Conservation (phyloP, 2,888 invertebrate genomes). For the Protonemura montana region DNA sequence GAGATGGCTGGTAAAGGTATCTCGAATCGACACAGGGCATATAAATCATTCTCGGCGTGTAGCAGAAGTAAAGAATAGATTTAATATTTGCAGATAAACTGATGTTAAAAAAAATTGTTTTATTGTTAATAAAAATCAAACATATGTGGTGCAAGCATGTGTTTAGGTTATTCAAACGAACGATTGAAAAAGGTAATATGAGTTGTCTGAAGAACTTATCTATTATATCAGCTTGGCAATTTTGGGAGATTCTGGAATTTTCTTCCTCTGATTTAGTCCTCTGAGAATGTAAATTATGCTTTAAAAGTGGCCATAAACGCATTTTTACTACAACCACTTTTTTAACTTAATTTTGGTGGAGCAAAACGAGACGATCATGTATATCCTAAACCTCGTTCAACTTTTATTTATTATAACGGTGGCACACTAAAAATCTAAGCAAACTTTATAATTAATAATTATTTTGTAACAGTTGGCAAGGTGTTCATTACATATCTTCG, state of each 20-base stretch:
- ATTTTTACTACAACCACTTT: background rate
- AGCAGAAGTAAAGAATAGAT: background rate
- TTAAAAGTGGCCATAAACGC: background rate
- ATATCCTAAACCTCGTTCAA: background rate
- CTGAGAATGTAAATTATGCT: background rate
- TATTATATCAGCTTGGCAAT: too few species aligned
- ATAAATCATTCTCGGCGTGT: constrained; percentile 12
- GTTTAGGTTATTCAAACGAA: too few species aligned
- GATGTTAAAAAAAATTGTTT: background rate
- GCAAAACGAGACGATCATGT: background rate
- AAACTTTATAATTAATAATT: constrained; percentile 12
- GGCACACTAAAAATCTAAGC: background rate
- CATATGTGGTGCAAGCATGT: background rate
- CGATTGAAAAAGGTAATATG: too few species aligned
- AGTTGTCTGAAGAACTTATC: too few species aligned
- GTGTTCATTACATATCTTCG: background rate
- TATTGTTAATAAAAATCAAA: background rate
- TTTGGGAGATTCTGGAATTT: too few species aligned
- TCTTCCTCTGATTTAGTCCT: too few species aligned
- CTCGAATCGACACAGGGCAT: background rate
- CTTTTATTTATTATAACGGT: background rate
- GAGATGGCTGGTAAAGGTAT: constrained; percentile 8
- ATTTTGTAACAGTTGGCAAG: background rate
- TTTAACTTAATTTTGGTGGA: background rate
- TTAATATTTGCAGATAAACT: background rate